These are phyloP conservation scores for Melanerpes aurifrons DNA, from an alignment of 2,113 vertebrate species.

Conservation along the genomic window DNA sequence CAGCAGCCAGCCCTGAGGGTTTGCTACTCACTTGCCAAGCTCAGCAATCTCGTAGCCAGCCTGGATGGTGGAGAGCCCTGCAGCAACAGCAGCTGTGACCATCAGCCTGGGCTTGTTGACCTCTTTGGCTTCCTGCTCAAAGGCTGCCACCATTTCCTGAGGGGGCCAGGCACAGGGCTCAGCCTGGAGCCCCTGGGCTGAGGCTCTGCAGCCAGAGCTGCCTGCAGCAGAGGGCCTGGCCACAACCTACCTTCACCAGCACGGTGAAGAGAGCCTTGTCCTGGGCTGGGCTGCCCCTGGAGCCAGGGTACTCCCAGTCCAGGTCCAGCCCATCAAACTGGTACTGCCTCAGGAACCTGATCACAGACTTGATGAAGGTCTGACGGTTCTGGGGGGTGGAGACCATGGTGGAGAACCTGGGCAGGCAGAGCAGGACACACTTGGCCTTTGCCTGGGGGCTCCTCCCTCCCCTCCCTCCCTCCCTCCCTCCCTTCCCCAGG, in stretches of 20 bases:
- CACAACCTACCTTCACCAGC: conserved; percentile 56
- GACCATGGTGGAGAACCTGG: conserved; percentile 82
- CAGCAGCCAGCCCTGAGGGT: fast-evolving
- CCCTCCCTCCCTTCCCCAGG: not conserved
- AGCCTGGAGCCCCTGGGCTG: not conserved
- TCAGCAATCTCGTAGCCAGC: conserved; percentile 77
- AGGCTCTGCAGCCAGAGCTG: not conserved
- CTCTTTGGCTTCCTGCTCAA: conserved; percentile 76
- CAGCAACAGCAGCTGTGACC: conserved; percentile 79
- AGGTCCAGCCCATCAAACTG: conserved; percentile 87
- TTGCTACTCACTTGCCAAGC: conserved; percentile 74
- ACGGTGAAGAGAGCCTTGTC: conserved; percentile 83
- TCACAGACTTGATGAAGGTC: conserved; percentile 81
- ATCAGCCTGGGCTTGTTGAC: conserved; percentile 76
- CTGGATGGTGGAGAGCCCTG: conserved; percentile 76
- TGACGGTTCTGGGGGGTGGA: conserved; percentile 71
- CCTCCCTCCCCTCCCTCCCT: fast-evolving
- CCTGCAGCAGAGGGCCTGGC: not conserved
- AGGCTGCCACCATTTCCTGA: conserved; percentile 79
- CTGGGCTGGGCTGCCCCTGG: conserved; percentile 76
- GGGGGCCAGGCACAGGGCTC: not conserved
- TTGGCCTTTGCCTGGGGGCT: not conserved
- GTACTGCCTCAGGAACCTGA: conserved; percentile 80
- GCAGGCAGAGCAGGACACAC: not conserved
- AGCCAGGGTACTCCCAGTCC: conserved; percentile 87